Percentiles rank a stretch among this genome's conserved stretches.
These are phyloP conservation scores for Anarsia innoxiella DNA, from an alignment of 2,888 invertebrate genomes.

Conservation along the genomic window DNA sequence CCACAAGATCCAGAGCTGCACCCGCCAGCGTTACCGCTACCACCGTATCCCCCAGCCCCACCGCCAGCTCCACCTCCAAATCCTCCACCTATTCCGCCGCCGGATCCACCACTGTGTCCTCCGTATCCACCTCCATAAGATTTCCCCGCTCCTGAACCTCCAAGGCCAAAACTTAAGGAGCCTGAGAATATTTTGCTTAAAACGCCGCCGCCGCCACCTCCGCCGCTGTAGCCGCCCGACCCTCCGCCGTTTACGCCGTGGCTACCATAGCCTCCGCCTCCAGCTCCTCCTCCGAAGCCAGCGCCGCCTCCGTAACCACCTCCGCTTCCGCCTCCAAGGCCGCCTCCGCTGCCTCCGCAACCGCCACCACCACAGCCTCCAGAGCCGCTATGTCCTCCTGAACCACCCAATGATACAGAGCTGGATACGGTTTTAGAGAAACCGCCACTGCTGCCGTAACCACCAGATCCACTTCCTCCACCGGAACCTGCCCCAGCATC, in stretches of 20 bases:
- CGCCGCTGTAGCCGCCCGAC: not conserved
- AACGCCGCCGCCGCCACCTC: not conserved
- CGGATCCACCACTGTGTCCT: not conserved
- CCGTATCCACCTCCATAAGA: not conserved
- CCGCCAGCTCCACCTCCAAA: constrained; percentile 7
- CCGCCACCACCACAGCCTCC: not conserved
- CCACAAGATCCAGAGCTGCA: constrained; percentile 3
- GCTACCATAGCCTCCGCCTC: not conserved
- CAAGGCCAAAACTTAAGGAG: constrained; percentile 1
- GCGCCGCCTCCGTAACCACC: constrained; percentile 13
- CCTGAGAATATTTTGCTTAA: constrained; percentile 1
- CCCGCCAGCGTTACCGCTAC: constrained; percentile 12
- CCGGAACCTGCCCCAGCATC: constrained; percentile 16
- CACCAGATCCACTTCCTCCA: constrained; percentile 17
- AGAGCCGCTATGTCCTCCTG: not conserved
- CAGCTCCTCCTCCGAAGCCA: constrained; percentile 11
- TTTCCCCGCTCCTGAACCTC: too few relatives aligned
- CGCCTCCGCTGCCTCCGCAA: constrained; percentile 14
- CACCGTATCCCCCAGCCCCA: constrained; percentile 13
- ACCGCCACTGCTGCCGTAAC: constrained; percentile 13
- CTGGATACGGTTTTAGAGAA: not conserved
- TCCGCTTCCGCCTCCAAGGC: constrained; percentile 16
- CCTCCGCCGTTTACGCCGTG: constrained; percentile 8
- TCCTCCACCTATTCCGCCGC: constrained; percentile 4
- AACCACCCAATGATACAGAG: not conserved